phyloP scores from a whole-genome alignment of 2,888 invertebrate genomes.

The Pyrocoelia pectoralis region DNA sequence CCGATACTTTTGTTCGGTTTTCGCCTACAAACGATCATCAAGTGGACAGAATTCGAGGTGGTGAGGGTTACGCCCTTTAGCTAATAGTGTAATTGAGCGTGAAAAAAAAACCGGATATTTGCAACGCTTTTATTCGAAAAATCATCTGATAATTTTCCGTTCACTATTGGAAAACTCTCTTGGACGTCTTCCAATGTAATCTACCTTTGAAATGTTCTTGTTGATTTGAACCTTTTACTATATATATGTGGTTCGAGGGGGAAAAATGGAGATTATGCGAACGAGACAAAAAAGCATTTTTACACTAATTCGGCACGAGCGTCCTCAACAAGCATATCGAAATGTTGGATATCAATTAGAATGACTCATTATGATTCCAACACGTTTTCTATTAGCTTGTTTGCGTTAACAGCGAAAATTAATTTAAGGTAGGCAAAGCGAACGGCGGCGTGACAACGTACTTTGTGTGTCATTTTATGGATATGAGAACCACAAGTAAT shows the following conservation, averaged over 20 bases:
- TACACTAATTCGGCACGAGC: too few relatives aligned
- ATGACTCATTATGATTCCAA: too few relatives aligned
- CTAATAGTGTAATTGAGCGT: constrained; percentile 39
- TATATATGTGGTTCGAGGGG: too few relatives aligned
- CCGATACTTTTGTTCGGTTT: constrained; percentile 41
- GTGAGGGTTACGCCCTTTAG: constrained; percentile 35
- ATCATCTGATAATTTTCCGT: constrained; percentile 33
- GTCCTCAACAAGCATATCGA: too few relatives aligned
- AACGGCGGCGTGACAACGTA: background rate
- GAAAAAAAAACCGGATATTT: constrained; percentile 37
- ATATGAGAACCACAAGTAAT: background rate
- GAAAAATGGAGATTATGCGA: too few relatives aligned
- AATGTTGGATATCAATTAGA: too few relatives aligned
- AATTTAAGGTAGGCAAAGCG: too few relatives aligned
- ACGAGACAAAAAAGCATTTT: too few relatives aligned
- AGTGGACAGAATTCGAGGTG: constrained; percentile 37
- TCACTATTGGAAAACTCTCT: constrained; percentile 23
- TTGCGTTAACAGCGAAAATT: too few relatives aligned
- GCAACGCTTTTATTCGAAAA: constrained; percentile 40
- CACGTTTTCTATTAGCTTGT: too few relatives aligned
- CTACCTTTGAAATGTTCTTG: background rate
- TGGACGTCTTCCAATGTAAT: constrained; percentile 25
- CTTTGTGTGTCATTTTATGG: background rate
- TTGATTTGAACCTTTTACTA: background rate
- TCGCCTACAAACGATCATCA: constrained; percentile 39